Evolutionary conservation across 2,113 vertebrate genomes (phyloP).

Genomic region (Sturnus vulgaris): DNA sequence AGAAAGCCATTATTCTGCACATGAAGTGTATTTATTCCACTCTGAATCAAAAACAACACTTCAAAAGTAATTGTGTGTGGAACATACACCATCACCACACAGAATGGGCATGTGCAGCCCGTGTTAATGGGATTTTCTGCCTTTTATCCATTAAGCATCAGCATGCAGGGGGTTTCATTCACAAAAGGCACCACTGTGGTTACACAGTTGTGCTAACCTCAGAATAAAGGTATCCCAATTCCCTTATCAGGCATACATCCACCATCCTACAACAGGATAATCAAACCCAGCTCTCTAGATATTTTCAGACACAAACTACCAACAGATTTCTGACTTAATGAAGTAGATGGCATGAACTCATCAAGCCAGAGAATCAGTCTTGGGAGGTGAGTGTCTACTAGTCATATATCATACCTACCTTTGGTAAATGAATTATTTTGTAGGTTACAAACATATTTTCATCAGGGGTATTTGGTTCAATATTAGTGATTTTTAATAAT

Average conservation of each 20-base stretch:
- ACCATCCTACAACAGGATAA: fast-evolving
- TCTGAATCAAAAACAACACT: neutral
- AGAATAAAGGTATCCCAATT: neutral
- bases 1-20: neutral
- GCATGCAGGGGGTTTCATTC: neutral
- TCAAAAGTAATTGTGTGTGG: neutral
- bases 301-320: neutral
- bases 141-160: neutral
- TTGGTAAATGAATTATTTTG: neutral
- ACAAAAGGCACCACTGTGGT: neutral
- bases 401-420: neutral
- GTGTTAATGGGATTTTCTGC: neutral
- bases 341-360: neutral
- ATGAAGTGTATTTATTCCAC: neutral
- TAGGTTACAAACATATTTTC: neutral
- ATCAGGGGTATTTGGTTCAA: neutral
- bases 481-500: neutral
- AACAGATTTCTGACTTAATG: neutral
- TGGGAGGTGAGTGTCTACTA: neutral
- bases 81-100: neutral
- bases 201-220: neutral
- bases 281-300: neutral
- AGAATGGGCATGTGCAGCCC: neutral
- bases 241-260: neutral
- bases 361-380: neutral